These are phyloP conservation scores for Anolis carolinensis DNA, from an alignment of 2,113 vertebrate species.

Conservation along the genomic window DNA sequence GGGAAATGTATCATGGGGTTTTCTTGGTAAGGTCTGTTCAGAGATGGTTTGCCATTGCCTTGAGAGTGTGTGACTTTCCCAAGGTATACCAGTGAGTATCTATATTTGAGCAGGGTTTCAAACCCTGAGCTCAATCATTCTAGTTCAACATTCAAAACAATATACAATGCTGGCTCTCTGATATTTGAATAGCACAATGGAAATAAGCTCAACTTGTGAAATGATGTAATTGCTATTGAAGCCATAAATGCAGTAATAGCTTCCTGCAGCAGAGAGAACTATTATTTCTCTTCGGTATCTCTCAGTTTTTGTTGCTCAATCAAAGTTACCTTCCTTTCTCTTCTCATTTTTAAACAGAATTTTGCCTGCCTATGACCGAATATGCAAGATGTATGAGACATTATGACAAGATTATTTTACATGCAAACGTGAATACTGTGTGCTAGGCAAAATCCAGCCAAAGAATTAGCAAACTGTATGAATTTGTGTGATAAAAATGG, in stretches of 20 bases:
- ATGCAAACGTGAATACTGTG: not conserved
- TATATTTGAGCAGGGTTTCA: too few species aligned
- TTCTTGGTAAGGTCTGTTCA: too few species aligned
- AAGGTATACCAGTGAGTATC: too few species aligned
- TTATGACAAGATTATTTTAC: not conserved
- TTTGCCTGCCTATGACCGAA: not conserved
- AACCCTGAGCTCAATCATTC: too few species aligned
- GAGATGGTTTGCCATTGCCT: too few species aligned
- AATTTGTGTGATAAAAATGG: not conserved
- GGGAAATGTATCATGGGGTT: too few species aligned
- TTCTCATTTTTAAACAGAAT: not conserved
- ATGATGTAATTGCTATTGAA: not conserved
- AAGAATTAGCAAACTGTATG: not conserved
- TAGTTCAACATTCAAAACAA: too few species aligned
- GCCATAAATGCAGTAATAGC: not conserved
- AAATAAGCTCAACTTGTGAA: not conserved
- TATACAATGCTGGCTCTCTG: too few species aligned
- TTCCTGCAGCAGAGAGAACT: not conserved
- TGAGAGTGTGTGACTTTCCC: too few species aligned
- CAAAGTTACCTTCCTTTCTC: not conserved
- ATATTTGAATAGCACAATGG: not conserved
- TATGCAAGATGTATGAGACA: not conserved
- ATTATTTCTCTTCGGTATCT: not conserved
- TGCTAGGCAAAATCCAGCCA: not conserved
- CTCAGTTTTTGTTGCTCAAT: not conserved